phyloP scores from a whole-genome alignment of 2,113 vertebrate species.

The Tretioscincus oriximinensis region DNA sequence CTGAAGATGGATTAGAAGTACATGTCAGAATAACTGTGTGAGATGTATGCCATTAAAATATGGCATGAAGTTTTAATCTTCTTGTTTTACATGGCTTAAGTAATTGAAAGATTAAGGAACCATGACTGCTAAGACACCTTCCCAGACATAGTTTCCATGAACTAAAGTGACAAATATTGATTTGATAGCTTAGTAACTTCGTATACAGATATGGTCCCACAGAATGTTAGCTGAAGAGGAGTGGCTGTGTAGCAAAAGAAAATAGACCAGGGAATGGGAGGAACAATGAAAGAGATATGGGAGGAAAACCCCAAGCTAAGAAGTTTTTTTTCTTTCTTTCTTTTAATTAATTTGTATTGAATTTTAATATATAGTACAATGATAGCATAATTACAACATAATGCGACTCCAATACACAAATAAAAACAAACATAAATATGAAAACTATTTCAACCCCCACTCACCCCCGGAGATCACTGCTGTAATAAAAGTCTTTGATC shows the following conservation, averaged over 20 bases:
- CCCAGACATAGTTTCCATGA: background rate
- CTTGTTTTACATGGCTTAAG: background rate
- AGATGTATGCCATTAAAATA: too few species aligned
- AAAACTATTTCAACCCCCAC: too few species aligned
- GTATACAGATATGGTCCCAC: background rate
- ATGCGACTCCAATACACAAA: too few species aligned
- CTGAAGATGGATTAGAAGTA: too few species aligned
- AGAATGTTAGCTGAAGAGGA: background rate
- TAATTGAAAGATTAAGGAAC: slow-evolving; percentile 3
- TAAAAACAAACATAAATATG: too few species aligned
- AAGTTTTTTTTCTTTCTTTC: too few species aligned
- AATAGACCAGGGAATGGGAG: background rate
- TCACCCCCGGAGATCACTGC: too few species aligned
- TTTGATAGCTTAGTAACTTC: background rate
- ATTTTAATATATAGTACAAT: too few species aligned
- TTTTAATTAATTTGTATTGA: too few species aligned
- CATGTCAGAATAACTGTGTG: background rate
- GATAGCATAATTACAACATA: too few species aligned
- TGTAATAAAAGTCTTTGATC: too few species aligned
- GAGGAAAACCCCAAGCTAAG: background rate
- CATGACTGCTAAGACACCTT: background rate
- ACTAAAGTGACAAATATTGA: slow-evolving; percentile 15
- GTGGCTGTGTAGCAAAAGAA: background rate
- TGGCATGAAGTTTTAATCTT: background rate
- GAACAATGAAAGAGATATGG: background rate